These are phyloP conservation scores for Tretioscincus oriximinensis DNA, from an alignment of 2,113 vertebrate species.

Conservation along the genomic window DNA sequence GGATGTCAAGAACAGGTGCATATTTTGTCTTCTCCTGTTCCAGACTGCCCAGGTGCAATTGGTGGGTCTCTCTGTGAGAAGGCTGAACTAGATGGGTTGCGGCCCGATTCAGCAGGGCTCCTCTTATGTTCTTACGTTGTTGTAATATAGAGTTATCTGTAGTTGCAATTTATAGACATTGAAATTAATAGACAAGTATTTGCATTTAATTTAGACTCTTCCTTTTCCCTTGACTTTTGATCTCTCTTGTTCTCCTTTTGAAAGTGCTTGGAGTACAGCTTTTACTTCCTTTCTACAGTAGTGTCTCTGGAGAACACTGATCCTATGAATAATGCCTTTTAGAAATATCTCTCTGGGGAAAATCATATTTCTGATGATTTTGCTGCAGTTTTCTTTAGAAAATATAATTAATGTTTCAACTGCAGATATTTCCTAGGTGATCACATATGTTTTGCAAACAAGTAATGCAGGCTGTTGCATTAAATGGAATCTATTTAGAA, in stretches of 20 bases:
- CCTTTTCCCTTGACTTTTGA: background rate
- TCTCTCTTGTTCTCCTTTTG: background rate
- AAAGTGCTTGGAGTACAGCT: accelerated
- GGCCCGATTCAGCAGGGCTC: no score
- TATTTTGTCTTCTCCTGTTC: no score
- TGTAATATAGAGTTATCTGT: no score
- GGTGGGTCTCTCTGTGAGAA: no score
- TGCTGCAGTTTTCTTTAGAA: background rate
- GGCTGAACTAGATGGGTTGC: no score
- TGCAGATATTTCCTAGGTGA: background rate
- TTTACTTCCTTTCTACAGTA: background rate
- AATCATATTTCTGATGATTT: background rate
- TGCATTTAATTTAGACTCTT: background rate
- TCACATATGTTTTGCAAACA: background rate
- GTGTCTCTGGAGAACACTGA: background rate
- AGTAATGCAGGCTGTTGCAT: background rate
- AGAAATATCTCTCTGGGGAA: background rate
- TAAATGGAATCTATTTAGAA: background rate
- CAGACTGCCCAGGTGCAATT: no score
- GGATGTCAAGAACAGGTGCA: no score
- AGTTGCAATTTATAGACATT: background rate
- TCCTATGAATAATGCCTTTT: background rate
- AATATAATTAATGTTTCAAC: background rate
- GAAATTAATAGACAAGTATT: background rate
- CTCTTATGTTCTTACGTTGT: no score